Evolutionary conservation across 2,113 vertebrate genomes (phyloP).

Genomic region (Irena cyanogastra): DNA sequence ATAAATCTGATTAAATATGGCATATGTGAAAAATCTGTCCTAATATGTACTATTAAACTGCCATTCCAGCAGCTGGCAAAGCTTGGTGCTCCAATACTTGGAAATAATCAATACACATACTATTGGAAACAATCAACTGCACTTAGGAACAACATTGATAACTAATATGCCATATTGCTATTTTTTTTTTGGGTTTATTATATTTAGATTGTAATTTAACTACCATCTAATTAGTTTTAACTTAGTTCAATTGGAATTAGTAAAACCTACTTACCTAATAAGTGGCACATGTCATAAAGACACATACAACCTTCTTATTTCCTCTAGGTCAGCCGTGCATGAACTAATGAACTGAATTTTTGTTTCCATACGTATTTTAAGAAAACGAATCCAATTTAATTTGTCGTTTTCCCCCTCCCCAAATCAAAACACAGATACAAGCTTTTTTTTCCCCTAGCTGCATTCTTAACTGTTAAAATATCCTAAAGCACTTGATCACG

Average conservation of each 20-base stretch:
- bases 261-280: constrained; percentile 80
- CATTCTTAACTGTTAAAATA: constrained; percentile 80
- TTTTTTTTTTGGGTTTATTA: constrained; percentile 87
- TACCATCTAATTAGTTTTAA: constrained; percentile 87
- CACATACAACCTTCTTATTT: constrained; percentile 81
- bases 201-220: constrained; percentile 90
- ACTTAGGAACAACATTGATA: constrained; percentile 82
- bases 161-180: constrained; percentile 80
- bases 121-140: constrained; percentile 85
- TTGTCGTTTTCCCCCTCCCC: constrained; percentile 65
- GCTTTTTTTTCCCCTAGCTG: constrained; percentile 61
- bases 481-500: constrained; percentile 73
- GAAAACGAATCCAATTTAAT: constrained; percentile 90
- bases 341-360: constrained; percentile 79
- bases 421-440: constrained; percentile 62
- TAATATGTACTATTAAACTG: constrained; percentile 72
- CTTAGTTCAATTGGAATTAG: constrained; percentile 74
- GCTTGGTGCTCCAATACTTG: constrained; percentile 77
- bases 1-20: not conserved
- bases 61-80: constrained; percentile 79
- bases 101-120: constrained; percentile 80
- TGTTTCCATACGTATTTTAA: constrained; percentile 87
- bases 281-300: constrained; percentile 77
- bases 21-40: not conserved
- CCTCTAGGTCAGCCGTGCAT: constrained; percentile 75